phyloP scores from a whole-genome alignment of 1,140 invertebrate genomes.

The honey bee (Apis mellifera) region DNA sequence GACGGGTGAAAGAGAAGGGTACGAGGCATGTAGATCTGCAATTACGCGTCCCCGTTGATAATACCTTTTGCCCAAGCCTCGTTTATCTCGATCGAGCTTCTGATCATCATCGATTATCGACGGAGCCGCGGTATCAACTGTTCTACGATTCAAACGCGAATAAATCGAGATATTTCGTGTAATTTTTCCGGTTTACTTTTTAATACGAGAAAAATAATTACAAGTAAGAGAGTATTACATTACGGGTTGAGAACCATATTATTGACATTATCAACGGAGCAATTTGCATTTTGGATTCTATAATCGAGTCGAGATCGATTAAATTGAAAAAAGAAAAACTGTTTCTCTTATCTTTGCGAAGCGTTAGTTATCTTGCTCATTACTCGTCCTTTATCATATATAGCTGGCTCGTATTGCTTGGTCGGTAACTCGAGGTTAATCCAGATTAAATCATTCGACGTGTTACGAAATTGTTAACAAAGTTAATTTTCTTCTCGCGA shows the following conservation, averaged over 20 bases:
- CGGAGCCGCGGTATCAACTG: too few relatives aligned
- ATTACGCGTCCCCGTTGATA: constrained; percentile 38
- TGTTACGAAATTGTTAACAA: neutral
- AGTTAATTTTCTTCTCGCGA: neutral
- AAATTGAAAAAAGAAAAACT: neutral
- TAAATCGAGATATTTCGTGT: too few relatives aligned
- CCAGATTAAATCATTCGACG: neutral
- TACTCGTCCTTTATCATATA: neutral
- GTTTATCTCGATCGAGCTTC: constrained; percentile 42
- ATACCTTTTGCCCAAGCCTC: neutral
- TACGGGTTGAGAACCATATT: too few relatives aligned
- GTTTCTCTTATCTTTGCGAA: constrained; percentile 9
- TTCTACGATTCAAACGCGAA: too few relatives aligned
- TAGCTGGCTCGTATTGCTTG: neutral
- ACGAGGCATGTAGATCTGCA: constrained; percentile 54
- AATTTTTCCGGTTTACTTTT: too few relatives aligned
- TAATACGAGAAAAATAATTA: too few relatives aligned
- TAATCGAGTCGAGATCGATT: too few relatives aligned
- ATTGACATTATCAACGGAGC: too few relatives aligned
- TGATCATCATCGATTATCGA: constrained; percentile 28
- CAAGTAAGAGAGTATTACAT: too few relatives aligned
- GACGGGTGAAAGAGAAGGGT: constrained; percentile 60
- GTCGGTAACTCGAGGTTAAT: neutral
- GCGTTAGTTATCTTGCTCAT: constrained; percentile 15
- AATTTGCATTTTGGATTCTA: neutral